Evolutionary conservation across 1,140 invertebrate genomes (phyloP), one percentile per base, ranked within the genome.

Genomic region (Drosophila willistoni): DNA sequence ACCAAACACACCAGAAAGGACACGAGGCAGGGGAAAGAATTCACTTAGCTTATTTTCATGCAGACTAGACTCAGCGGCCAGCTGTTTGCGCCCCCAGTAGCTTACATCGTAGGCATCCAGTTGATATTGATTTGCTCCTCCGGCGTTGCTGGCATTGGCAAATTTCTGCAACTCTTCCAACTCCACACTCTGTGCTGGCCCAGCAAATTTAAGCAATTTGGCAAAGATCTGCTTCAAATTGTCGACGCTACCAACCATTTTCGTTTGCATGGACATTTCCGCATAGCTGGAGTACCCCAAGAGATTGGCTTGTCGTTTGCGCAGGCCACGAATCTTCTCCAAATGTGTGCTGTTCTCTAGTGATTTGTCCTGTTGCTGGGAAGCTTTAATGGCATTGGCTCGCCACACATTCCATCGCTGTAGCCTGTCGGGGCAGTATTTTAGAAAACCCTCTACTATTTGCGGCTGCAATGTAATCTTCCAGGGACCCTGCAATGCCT

Each of bases 181-280:
- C 93, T 99, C 97, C 44, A 94, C 92, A 64, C 96, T 94, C 91
- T 98, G 97, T 10, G 94, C 94, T 4, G 95, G 95, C 68, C 94
- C 94, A 72, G 96, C 95, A 80, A 93, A 94, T 79, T 94, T 93
- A 1, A 95, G 92, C 55, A 97, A 93, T 73, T 92, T 95, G 57
- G 96, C 93, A n/a, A 98, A 93, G 71, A 96, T 94, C 55, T 94
- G 93, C 62, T 96, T 93, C 1, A 98, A 94, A 92, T 96, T 96
- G 25, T 96, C 94, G n/a, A 98, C 92, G 74, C 92, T 96, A 36
- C 95, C 96, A 3, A 97, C 97, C 97, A 99, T 98, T 94, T 98
- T 98, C 0, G 97, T 98, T 93, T 97, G 95, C 97, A 99, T 97
- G 34, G 96, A 97, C 95, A 98, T 95, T 34, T 98, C 95, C 0